Base-by-base conservation (phyloP, 2,113 vertebrate species). In the Callorhinus ursinus region DNA sequence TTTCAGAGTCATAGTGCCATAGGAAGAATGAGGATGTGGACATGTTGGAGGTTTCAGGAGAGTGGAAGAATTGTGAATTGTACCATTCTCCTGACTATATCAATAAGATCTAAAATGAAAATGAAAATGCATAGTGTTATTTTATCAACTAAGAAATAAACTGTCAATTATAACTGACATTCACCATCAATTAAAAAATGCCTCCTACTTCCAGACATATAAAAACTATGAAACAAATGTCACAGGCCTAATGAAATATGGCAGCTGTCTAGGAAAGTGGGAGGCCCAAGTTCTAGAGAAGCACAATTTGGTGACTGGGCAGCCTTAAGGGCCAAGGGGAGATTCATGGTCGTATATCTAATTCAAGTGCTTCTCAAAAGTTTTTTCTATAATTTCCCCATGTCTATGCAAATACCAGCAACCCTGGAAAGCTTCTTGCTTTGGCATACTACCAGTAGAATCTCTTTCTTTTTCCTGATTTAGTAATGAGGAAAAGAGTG, bases 141-240 rank as follows among this genome's bases (percentile, higher is more conserved):
- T 67, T 76, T 53, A 79, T 67, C 74, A 88, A 15, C 31, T 79
- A 93, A 93, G 39, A 61, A 95, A 71, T 84, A n/a, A 57, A 59
- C 15, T 71, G 13, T 42, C 67, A 88, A 9, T 69, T 96, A 83
- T 49, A 88, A 57, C 46, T 83, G 14, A n/a, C 77, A 71, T 31
- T 88, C 46, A 69, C 28, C n/a, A 51, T 88, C 10, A 65, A 28
- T 72, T 61, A 28, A 71, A 91, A 91, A 91, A 36, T 28, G 8
- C 14, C 87, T 90, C 26, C 22, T 88, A 59, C 88, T 83, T 96
- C 63, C 51, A 57, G 59, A 94, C n/a, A 61, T 91, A 18, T 83
- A 74, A 77, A 89, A 77, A 87, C 53, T 65, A 19, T 82, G 21
- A 31, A 19, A 19, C 55, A 92, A 31, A n/a, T 24, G 28, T 71